Base-by-base conservation (phyloP, 2,888 invertebrate genomes). In the Folsomia manolachei region DNA sequence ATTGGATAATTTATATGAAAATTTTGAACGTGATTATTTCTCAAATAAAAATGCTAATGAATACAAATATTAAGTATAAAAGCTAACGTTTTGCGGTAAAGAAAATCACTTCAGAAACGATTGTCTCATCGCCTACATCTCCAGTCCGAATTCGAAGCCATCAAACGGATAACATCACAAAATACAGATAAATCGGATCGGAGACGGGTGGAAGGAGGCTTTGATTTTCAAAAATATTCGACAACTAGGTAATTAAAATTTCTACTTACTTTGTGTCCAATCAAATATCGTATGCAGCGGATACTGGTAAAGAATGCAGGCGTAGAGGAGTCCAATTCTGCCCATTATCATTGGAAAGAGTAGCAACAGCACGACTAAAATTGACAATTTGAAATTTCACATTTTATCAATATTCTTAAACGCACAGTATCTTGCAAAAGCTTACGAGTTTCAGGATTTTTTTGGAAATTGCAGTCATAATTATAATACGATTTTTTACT, bases 261-360 rank as follows among this genome's bases (percentile, higher is more conserved):
- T 9, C 4, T 14, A 71, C 77, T 75, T 77, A 77, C 77, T 73
- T 71, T 71, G 67, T 21, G 39, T 26, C 75, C 72, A 77, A 9
- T 77, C 75, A 56, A 66, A 77, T 23, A 78, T 75, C 19, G 53
- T 74, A 63, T 75, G 71, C 19, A 77, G 23, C 9, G 78, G 78
- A 24, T 76, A 78, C 52, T 76, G 78, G 70, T 78, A 78, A 61
- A 90, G 89, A 21, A 90, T 84, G 81, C 88, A 89, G 1, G 90
- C 89, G 83, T 90, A 90, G 1, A 88, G 86, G 7, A 87, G 82
- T 53, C 89, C 89, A 63, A 80, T 78, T 21, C 79, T 70, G 69
- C 79, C 78, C 63, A 90, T 86, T 74, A 90, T 83, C 61, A 90
- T 82, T 1, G 89, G 79, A n/a, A 79, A 70, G 26, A 79, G 62